Base-by-base conservation (phyloP, 2,888 invertebrate genomes). In the Euspilapteryx auroguttella region DNA sequence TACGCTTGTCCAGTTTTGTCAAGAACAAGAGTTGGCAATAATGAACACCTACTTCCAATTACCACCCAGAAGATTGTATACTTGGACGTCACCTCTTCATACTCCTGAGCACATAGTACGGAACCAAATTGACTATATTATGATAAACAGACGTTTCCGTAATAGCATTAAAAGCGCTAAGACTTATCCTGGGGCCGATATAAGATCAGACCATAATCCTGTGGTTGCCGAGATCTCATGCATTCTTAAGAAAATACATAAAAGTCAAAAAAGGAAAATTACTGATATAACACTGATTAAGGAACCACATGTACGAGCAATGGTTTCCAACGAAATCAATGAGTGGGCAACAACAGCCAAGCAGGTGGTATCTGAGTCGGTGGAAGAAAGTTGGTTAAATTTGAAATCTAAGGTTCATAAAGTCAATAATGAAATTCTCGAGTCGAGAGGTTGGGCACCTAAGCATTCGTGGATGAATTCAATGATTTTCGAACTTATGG, bases 131-230 rank as follows among this genome's bases (percentile, higher is more conserved):
- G 26, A 26, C 20, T 26, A 17, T 17, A 11, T 26, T 5, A 4
- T 4, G 15, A 17, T 26, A 3, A 26, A 26, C 9, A 15, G 20
- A 5, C 3, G 15, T 3, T 26, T 17, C 9, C n/a, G 12, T 6
- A 26, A 26, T 12, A 2, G 6, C 4, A 11, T 26, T 7, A 17
- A 3, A 4, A 25, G 24, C 9, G 11, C 11, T 4, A 15, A 26
- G 17, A 26, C 26, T 10, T 26, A 26, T 17, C 26, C 26, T 8
- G 25, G 25, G 6, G 25, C 25, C 5, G 26, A 26, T 26, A 17
- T 26, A 3, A 9, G 9, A 3, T 25, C 24, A 7, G 26, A 26
- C 20, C 26, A 26, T 9, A 25, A 26, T 17, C 26, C 20, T 11
- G 26, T 20, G 9, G 26, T 17, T 17, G 12, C 3, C 3, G 12